Evolutionary conservation across 2,113 vertebrate genomes (phyloP), one percentile per base, ranked within the genome.

Genomic region (Gnathonemus echidnorhynchus): DNA sequence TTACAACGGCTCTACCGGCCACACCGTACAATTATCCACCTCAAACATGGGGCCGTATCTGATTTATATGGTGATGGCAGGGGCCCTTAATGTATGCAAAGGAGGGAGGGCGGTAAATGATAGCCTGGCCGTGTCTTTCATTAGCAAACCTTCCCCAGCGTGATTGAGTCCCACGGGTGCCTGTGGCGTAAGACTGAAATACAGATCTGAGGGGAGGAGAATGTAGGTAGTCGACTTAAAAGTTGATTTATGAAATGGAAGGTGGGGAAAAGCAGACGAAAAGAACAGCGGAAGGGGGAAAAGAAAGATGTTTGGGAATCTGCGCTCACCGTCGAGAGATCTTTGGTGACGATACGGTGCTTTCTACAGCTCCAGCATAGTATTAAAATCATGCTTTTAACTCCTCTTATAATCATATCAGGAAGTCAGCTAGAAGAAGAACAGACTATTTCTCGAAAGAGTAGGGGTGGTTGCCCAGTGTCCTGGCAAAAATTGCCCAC

Each of bases 21-120:
- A 92, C 95, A 91, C 90, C 90, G 90, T 86, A 42, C 94, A 95
- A 96, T 95, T 95, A 96, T 95, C 92, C 92, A 85, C 93, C 89
- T 90, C 94, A 91, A 94, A 95, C 93, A 96, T 96, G 94, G 93
- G 92, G 91, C 93, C 50, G n/a, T 70, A 91, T 94, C 94, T 92
- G 52, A 91, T 93, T 93, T 94, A 90, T 93, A 88, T 53, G 84
- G 91, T 86, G 90, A 77, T 88, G 62, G 48, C 19, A 6, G 31
- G 21, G 74, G 74, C 21, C 27, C 46, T n/a, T 89, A 74, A 90
- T 89, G 21, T 89, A 90, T 88, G 86, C 86, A 86, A 86, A n/a
- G 45, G 46, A 88, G 19, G 49, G 85, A 87, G 35, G 19, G n/a
- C 21, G 42, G 87, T 52, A 31, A 80, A 80, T 88, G 86, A 84